Conservation (phyloP, 2,113 vertebrate species). For the Sinocyclocheilus anshuiensis region DNA sequence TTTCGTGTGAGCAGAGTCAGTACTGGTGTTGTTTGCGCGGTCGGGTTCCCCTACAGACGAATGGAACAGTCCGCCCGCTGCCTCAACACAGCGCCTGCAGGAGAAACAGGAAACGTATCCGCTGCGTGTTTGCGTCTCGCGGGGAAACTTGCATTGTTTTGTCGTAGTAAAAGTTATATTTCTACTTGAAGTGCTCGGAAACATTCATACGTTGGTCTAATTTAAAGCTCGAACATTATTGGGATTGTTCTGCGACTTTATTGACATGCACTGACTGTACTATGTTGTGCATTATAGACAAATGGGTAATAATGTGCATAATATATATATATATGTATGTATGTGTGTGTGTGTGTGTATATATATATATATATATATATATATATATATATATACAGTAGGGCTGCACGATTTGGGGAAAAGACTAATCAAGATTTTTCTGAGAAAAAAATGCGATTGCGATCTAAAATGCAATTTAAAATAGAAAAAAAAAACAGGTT, state of each 20-base stretch:
- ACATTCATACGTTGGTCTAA: background rate
- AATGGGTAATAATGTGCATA: too few relatives aligned
- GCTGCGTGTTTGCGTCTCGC: conserved; percentile 32
- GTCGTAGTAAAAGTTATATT: background rate
- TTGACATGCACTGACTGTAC: background rate
- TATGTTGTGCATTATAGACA: background rate
- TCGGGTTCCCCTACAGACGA: conserved; percentile 45
- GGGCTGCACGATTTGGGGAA: too few relatives aligned
- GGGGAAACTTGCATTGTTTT: background rate
- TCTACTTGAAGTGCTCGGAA: background rate
- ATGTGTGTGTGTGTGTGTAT: too few relatives aligned
- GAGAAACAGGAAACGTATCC: conserved; percentile 72
- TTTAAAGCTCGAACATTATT: background rate
- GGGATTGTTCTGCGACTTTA: background rate
- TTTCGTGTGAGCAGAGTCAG: fast-evolving
- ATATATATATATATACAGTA: too few relatives aligned
- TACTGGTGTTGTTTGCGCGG: background rate
- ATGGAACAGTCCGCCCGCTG: conserved; percentile 73
- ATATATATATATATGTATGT: too few relatives aligned
- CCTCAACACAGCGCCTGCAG: conserved; percentile 70
- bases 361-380: too few relatives aligned
- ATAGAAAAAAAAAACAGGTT: too few relatives aligned
- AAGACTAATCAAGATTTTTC: too few relatives aligned
- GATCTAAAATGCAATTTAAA: too few relatives aligned
- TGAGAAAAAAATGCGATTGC: too few relatives aligned